Conservation (phyloP, 2,888 invertebrate genomes). For the Punctoribates punctum region DNA sequence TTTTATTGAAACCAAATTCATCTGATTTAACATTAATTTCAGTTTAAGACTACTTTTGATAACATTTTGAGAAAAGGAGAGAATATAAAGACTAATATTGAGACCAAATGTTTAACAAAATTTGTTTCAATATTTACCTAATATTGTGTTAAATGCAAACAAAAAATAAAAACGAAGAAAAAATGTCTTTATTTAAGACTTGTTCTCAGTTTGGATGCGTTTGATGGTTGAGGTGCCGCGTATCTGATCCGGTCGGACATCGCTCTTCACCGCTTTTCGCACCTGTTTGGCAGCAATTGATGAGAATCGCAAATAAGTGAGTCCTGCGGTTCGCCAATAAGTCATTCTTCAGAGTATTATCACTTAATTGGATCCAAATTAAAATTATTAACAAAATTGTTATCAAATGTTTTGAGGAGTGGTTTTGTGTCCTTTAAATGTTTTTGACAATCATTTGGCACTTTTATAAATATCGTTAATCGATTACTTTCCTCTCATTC, state of each 20-base stretch:
- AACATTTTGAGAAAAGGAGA: no score
- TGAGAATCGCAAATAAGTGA: slow-evolving; percentile 44
- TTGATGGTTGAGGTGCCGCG: slow-evolving; percentile 38
- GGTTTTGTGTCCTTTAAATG: background rate
- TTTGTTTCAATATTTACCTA: no score
- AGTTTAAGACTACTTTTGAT: no score
- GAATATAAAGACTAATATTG: no score
- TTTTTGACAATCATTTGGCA: background rate
- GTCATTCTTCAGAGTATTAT: slow-evolving; percentile 39
- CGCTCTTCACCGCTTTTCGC: slow-evolving; percentile 41
- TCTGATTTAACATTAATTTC: no score
- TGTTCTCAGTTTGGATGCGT: background rate
- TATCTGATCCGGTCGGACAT: slow-evolving; percentile 31
- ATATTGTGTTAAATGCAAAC: no score
- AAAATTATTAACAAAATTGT: slow-evolving; percentile 2
- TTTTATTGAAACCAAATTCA: no score
- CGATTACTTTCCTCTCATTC: no score
- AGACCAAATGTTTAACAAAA: no score
- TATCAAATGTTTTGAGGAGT: background rate
- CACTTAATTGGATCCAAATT: background rate
- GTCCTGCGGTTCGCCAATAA: slow-evolving; percentile 44
- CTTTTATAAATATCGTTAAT: background rate
- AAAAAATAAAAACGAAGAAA: background rate
- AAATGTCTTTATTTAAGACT: background rate
- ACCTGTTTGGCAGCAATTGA: slow-evolving; percentile 42